Conservation (phyloP, 2,888 invertebrate genomes). For the Gymnocheta viridis region DNA sequence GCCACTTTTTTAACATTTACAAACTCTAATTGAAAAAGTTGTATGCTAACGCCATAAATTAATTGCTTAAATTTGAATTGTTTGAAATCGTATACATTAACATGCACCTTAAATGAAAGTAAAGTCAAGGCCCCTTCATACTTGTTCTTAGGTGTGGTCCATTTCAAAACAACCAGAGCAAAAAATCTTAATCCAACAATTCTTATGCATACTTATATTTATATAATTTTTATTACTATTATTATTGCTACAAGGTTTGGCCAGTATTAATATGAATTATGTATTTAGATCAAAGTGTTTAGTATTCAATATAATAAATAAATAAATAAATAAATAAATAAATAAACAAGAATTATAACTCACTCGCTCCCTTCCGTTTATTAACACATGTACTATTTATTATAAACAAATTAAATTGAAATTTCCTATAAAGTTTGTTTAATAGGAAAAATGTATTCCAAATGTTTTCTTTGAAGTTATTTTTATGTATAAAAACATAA, state of each 20-base stretch:
- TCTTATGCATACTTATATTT: not conserved
- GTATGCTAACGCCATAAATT: conserved; percentile 11
- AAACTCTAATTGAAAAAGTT: no score
- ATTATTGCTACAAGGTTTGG: conserved; percentile 22
- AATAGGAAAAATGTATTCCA: no score
- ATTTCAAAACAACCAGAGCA: conserved; percentile 5
- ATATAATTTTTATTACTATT: conserved; percentile 21
- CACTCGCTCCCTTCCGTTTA: no score
- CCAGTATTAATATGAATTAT: not conserved
- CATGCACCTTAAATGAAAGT: conserved; percentile 40
- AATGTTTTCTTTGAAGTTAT: no score
- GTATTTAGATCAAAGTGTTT: not conserved
- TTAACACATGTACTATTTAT: no score
- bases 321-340: no score
- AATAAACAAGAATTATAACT: no score
- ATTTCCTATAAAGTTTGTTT: not conserved
- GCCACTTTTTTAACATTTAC: no score
- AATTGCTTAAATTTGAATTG: conserved; percentile 35
- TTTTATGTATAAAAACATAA: not conserved
- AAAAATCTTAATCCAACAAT: not conserved
- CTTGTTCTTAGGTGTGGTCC: conserved; percentile 49
- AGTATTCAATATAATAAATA: no score
- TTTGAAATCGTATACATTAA: not conserved
- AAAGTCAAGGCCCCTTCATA: conserved; percentile 45
- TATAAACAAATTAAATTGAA: no score